These are phyloP conservation scores for Passer montanus DNA, from an alignment of 2,113 vertebrate species.

Conservation along the genomic window DNA sequence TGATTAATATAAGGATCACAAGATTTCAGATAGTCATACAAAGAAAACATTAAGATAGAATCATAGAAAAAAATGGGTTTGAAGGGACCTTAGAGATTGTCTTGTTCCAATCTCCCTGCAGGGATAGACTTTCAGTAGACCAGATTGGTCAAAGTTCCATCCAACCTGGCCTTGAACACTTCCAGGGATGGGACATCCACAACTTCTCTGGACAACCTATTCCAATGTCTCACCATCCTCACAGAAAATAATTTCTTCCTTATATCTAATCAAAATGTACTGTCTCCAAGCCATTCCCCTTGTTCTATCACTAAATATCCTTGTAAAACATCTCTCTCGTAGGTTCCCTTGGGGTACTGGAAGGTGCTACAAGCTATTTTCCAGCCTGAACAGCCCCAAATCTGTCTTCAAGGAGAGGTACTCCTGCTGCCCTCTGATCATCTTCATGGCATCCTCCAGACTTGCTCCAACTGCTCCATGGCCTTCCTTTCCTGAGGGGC, in stretches of 20 bases:
- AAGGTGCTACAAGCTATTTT: neutral
- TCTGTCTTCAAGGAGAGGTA: neutral
- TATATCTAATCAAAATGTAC: neutral
- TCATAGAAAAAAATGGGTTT: neutral
- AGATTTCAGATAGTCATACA: neutral
- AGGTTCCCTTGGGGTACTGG: neutral
- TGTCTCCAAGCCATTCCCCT: neutral
- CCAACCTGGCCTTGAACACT: neutral
- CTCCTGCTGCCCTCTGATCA: rapidly evolving
- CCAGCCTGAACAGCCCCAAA: neutral
- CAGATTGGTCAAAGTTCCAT: neutral
- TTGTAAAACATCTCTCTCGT: neutral
- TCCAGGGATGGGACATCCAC: neutral
- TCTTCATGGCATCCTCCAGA: neutral
- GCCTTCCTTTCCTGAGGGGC: neutral
- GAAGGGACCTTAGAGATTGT: neutral
- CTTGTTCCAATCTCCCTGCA: neutral
- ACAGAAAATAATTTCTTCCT: neutral
- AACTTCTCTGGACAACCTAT: neutral
- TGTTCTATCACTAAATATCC: neutral
- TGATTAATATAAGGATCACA: neutral
- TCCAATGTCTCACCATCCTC: neutral
- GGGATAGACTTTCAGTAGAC: neutral
- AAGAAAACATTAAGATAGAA: neutral
- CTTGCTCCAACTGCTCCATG: neutral